Evolutionary conservation across 2,797 vertebrate species (phyloP).

Genomic region (Pseudotriccus pelzelni): DNA sequence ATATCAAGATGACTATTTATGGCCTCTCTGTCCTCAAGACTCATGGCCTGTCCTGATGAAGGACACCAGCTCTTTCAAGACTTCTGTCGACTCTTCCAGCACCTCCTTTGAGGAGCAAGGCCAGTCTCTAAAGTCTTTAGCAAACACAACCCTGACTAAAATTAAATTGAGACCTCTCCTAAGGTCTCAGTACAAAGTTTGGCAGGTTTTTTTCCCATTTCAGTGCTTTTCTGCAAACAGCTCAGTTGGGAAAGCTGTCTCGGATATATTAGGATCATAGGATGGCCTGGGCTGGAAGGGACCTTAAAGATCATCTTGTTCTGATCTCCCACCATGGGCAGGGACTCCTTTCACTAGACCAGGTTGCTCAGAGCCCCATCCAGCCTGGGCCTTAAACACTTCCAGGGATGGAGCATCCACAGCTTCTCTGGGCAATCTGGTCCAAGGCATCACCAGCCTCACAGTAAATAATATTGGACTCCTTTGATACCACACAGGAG

Average conservation of each 20-base stretch:
- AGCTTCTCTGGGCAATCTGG: background rate
- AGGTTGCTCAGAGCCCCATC: fast-evolving
- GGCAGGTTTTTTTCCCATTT: background rate
- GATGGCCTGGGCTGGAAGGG: background rate
- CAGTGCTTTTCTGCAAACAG: background rate
- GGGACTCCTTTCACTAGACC: fast-evolving
- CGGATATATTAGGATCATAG: background rate
- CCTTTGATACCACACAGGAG: background rate
- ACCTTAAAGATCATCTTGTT: background rate
- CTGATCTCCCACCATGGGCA: background rate
- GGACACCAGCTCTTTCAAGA: background rate
- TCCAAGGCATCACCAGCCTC: background rate
- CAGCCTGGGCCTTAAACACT: fast-evolving
- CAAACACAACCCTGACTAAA: background rate
- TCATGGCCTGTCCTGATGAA: background rate
- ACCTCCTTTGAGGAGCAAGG: background rate
- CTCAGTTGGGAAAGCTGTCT: background rate
- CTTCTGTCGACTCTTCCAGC: background rate
- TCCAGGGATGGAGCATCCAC: background rate
- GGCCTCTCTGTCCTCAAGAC: background rate
- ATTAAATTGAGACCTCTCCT: background rate
- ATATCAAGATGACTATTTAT: background rate
- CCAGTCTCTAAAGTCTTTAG: background rate
- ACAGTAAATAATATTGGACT: background rate
- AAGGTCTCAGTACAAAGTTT: background rate